These are phyloP conservation scores for Marmota flaviventris DNA, from an alignment of 2,113 vertebrate genomes.

Conservation along the genomic window DNA sequence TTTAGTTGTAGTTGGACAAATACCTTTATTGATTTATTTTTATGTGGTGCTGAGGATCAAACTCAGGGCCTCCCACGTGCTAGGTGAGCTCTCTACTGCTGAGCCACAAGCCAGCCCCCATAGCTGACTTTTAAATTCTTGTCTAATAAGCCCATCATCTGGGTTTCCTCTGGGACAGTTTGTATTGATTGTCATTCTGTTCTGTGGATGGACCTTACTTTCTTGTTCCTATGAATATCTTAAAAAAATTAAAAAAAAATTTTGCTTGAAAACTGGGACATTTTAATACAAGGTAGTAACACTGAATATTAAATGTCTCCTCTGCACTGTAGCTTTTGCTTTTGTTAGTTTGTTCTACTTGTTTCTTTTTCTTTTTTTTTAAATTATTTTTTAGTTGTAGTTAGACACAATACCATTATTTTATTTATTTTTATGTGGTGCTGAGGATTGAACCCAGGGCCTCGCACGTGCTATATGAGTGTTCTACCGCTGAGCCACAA, in stretches of 20 bases:
- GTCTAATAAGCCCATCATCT: constrained; percentile 7
- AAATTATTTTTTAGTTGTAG: too few species aligned
- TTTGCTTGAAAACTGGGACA: constrained; percentile 43
- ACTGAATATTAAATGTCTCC: background rate
- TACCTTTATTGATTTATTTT: too few species aligned
- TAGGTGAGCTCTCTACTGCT: too few species aligned
- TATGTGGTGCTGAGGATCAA: too few species aligned
- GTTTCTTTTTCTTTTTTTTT: background rate
- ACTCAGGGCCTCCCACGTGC: too few species aligned
- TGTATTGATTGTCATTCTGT: background rate
- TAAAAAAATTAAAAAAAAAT: background rate
- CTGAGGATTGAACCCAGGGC: too few species aligned
- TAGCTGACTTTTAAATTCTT: background rate
- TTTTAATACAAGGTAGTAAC: constrained; percentile 18
- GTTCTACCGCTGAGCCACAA: too few species aligned
- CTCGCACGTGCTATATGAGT: too few species aligned
- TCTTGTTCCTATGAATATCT: constrained; percentile 45
- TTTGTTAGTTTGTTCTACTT: background rate
- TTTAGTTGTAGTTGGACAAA: too few species aligned
- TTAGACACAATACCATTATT: too few species aligned
- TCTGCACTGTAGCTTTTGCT: background rate
- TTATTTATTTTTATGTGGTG: too few species aligned
- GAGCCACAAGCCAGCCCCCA: too few species aligned
- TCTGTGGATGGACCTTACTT: background rate
- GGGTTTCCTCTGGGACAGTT: background rate